Evolutionary conservation across 30 jellyfish, hydroid and myxozoan genomes (phyloP).

Genomic region (Cassiopea andromeda): DNA sequence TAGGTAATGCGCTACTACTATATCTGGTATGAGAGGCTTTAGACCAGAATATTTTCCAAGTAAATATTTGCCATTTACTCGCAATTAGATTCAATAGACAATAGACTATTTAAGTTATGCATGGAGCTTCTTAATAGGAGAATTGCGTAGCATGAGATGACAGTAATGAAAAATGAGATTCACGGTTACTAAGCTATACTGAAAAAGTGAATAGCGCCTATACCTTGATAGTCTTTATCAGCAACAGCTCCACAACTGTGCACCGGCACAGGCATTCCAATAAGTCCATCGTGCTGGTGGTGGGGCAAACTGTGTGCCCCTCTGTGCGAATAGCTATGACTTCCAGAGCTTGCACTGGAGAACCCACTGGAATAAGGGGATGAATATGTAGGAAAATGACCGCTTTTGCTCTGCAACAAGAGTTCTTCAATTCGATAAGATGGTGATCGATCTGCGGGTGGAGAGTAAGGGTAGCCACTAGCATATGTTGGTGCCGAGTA

Average conservation of each 20-base stretch:
- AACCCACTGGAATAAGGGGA: conserved; percentile 46
- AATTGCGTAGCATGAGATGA: too few species aligned
- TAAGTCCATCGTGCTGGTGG: conserved; percentile 70
- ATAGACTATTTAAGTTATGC: too few species aligned
- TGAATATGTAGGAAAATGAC: conserved; percentile 53
- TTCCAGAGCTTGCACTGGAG: conserved; percentile 48
- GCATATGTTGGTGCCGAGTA: conserved; percentile 60
- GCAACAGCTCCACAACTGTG: conserved; percentile 66
- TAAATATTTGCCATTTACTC: too few species aligned
- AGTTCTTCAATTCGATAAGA: conserved; percentile 85
- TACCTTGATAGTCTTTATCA: conserved; percentile 84
- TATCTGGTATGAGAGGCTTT: too few species aligned
- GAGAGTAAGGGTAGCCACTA: conserved; percentile 59
- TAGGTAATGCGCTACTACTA: too few species aligned
- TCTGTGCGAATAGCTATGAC: conserved; percentile 59
- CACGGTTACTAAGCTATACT: too few species aligned
- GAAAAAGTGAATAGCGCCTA: too few species aligned
- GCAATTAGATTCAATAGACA: too few species aligned
- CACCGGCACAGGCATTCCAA: conserved; percentile 53
- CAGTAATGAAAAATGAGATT: too few species aligned
- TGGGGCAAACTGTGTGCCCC: conserved; percentile 66
- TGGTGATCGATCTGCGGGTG: conserved; percentile 80
- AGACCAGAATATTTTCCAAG: too few species aligned
- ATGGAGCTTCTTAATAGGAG: too few species aligned
- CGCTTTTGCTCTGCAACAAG: conserved; percentile 74